These are phyloP conservation scores for Nesometra sesokonis DNA, from an alignment of 35 echinoderm and acorn worm species.

Conservation along the genomic window DNA sequence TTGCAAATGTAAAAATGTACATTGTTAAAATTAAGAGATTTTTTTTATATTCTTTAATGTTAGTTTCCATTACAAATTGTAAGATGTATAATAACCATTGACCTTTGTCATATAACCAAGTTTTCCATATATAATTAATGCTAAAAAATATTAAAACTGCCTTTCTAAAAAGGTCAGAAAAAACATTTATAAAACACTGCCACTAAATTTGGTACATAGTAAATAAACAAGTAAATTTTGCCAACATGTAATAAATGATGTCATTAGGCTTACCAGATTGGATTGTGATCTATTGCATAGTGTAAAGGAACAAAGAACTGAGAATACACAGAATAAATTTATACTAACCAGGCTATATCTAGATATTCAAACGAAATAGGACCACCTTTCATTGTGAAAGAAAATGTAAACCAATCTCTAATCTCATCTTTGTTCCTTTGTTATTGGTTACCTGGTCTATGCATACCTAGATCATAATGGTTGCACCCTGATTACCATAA, in stretches of 20 bases:
- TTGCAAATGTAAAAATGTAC: not conserved
- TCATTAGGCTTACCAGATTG: too few relatives aligned
- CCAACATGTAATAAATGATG: too few relatives aligned
- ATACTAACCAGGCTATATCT: too few relatives aligned
- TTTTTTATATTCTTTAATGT: not conserved
- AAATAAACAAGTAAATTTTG: too few relatives aligned
- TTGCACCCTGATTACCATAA: not conserved
- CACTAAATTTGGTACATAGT: too few relatives aligned
- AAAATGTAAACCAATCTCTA: not conserved
- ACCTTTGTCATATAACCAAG: not conserved
- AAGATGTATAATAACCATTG: not conserved
- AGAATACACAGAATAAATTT: too few relatives aligned
- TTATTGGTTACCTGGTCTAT: not conserved
- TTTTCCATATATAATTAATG: not conserved
- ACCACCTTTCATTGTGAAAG: not conserved
- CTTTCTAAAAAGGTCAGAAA: not conserved
- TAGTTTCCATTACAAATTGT: not conserved
- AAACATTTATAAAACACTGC: not conserved
- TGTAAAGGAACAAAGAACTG: too few relatives aligned
- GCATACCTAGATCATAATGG: not conserved
- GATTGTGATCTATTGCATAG: too few relatives aligned
- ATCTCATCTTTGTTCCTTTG: too few relatives aligned
- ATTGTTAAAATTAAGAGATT: not conserved
- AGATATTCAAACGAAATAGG: not conserved
- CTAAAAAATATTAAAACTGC: not conserved